Evolutionary conservation across 1,140 invertebrate species (phyloP), one percentile per base, ranked within the genome.

Genomic region (Parasteatoda tepidariorum): DNA sequence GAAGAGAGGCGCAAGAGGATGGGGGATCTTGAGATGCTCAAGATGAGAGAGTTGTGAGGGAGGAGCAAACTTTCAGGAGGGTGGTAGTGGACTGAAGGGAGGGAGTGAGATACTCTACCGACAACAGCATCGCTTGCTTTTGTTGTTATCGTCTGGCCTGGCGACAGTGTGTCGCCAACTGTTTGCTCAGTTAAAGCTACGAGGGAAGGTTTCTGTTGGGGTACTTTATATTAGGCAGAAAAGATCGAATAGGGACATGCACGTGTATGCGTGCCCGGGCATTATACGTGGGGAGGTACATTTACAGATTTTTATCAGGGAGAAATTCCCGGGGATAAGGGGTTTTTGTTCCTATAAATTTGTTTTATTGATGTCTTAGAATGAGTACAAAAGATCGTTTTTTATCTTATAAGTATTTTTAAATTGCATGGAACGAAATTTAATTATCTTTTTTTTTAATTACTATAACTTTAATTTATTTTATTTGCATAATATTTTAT

Each of bases 71-170:
- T 28, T 24, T n/a, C 26, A 74, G 31, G 24, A 55, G 70, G 22
- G 70, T 18, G 34, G 55, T 22, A 59, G 24, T 38, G 41, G 6
- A 13, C 22, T 31, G 34, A n/a, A 11, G 64, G 64, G 30, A 66
- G 59, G 30, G 62, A 66, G 15, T n/a, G 24, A 18, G 38, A 6
- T 1, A 4, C 7, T 22, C 70, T 74, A 74, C 70, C 70, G 70
- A 74, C 55, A 74, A 30, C 70, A 55, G 70, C 70, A 74, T 74
- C 28, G 70, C 70, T 74, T 67, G 70, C 70, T 74, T 74, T 74
- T 74, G 70, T 74, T 74, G 70, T 74, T 74, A 24, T 64, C 54
- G 70, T 74, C 70, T 74, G 55, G 70, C 18, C 54, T 55, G 70
- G 54, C 70, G 70, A 74, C 70, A 34, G 15, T n/a, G n/a, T 30